phyloP scores from a whole-genome alignment of 2,888 invertebrate species.

The Cephus rjabovi region DNA sequence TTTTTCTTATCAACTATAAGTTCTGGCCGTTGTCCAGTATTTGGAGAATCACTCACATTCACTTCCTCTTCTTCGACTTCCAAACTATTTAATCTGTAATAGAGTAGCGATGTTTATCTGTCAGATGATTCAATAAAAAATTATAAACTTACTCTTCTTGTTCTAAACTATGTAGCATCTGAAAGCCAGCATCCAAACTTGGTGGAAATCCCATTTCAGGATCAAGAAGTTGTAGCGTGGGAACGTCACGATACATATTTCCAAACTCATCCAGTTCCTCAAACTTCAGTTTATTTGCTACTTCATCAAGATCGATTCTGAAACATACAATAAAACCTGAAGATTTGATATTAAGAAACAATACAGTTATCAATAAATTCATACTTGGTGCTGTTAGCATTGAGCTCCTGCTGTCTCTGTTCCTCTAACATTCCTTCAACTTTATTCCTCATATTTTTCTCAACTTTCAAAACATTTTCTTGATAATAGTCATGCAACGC shows the following conservation, averaged over 20 bases:
- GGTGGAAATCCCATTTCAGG: conserved; percentile 66
- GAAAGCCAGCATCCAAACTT: conserved; percentile 74
- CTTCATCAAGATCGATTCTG: conserved; percentile 61
- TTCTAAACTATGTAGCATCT: conserved; percentile 75
- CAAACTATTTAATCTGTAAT: conserved; percentile 55
- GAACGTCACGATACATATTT: conserved; percentile 59
- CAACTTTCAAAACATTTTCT: conserved; percentile 56
- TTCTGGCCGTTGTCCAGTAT: conserved; percentile 25
- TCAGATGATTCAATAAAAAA: not conserved
- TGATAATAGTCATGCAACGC: conserved; percentile 73
- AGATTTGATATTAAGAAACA: conserved; percentile 10
- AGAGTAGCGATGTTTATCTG: not conserved
- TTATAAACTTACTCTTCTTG: conserved; percentile 67
- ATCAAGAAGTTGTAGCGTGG: conserved; percentile 61
- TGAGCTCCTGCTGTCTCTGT: conserved; percentile 53
- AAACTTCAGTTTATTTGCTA: conserved; percentile 56
- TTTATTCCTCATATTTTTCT: conserved; percentile 50
- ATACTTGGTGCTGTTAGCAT: conserved; percentile 49
- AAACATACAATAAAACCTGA: conserved; percentile 4
- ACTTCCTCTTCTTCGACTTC: conserved; percentile 59
- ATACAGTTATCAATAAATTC: not conserved
- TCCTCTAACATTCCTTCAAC: conserved; percentile 55
- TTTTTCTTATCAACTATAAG: conserved; percentile 28
- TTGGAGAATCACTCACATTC: conserved; percentile 53
- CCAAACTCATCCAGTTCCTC: conserved; percentile 61